Conservation (phyloP, 2,113 vertebrate genomes). For the Saimiri boliviensis region DNA sequence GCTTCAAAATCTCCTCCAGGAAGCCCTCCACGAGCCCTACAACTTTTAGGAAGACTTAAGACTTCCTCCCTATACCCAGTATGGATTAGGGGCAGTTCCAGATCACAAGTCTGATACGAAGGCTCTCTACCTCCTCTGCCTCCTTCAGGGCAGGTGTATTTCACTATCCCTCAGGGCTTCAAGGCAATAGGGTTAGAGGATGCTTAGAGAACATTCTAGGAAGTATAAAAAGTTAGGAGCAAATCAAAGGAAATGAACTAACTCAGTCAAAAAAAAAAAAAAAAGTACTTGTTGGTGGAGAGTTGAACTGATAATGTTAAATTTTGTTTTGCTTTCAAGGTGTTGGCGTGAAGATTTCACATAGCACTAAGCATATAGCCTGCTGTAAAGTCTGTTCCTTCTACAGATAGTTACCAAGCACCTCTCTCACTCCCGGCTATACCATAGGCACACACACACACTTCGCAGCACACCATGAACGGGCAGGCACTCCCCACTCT, state of each 20-base stretch:
- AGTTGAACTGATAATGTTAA: neutral
- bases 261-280: neutral
- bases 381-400: neutral
- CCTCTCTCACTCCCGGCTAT: fast-evolving
- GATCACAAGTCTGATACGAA: neutral
- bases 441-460: neutral
- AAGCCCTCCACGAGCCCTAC: neutral
- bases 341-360: neutral
- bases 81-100: neutral
- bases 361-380: fast-evolving
- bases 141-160: neutral
- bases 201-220: too few relatives aligned
- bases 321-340: neutral
- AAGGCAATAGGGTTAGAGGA: neutral
- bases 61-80: neutral
- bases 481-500: neutral
- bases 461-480: neutral
- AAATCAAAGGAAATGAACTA: neutral
- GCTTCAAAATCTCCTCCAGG: neutral
- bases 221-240: neutral
- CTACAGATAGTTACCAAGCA: neutral
- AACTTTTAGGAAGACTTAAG: neutral
- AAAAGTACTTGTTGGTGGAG: neutral
- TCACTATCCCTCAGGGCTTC: neutral
- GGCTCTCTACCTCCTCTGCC: neutral